Conservation (phyloP, 1,140 invertebrate genomes). For the Mamestra configurata region DNA sequence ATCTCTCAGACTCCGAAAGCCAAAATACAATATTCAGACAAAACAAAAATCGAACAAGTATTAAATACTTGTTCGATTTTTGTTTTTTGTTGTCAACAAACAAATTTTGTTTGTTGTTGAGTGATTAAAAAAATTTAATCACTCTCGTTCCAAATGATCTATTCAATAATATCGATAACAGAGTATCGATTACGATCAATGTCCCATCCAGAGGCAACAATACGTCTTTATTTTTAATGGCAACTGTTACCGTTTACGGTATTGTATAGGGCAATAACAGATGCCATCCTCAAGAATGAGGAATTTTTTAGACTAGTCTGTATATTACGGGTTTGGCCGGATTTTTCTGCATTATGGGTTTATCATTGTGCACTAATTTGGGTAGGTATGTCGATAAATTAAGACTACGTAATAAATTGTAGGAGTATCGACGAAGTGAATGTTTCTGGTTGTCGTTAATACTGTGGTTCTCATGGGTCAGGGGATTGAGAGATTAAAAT, state of each 20-base stretch:
- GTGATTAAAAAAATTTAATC: no score
- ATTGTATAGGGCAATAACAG: constrained; percentile 35
- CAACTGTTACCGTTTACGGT: constrained; percentile 26
- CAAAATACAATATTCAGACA: no score
- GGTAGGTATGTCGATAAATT: not conserved
- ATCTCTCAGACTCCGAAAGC: no score
- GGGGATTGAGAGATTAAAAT: not conserved
- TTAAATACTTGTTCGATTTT: no score
- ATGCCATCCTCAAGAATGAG: constrained; percentile 23
- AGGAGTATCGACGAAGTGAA: not conserved
- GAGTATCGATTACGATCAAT: not conserved
- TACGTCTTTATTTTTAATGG: constrained; percentile 52
- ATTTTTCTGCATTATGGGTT: not conserved
- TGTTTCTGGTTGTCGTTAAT: not conserved
- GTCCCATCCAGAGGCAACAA: constrained; percentile 40
- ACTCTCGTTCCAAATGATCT: not conserved
- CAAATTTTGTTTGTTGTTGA: no score
- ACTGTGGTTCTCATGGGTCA: not conserved
- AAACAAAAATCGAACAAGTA: no score
- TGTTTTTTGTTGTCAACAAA: no score
- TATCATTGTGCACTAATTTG: constrained; percentile 6
- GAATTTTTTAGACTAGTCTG: constrained; percentile 38
- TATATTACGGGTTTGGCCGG: not conserved
- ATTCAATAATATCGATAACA: not conserved
- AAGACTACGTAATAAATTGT: not conserved